phyloP scores from a whole-genome alignment of 2,797 vertebrate species.

The Falco biarmicus region DNA sequence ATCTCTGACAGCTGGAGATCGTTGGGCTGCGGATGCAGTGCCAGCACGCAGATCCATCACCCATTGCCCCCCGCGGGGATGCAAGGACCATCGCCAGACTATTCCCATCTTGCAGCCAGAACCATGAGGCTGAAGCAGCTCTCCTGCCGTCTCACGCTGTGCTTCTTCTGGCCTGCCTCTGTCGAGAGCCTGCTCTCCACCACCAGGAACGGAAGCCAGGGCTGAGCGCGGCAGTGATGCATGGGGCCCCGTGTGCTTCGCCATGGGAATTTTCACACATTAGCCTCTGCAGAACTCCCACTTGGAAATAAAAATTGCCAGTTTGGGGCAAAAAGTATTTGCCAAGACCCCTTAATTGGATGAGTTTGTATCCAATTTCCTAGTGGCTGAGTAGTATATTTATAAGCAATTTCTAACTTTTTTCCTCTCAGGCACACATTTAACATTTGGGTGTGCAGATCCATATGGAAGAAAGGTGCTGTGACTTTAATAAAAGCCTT shows the following conservation, averaged over 20 bases:
- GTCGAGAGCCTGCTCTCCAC: not conserved
- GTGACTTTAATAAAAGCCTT: not conserved
- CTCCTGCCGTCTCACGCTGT: slow-evolving; percentile 39
- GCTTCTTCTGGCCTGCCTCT: slow-evolving; percentile 35
- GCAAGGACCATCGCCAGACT: slow-evolving; percentile 27
- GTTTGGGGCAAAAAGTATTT: not conserved
- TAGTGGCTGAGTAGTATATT: not conserved
- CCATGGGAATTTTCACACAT: slow-evolving; percentile 13
- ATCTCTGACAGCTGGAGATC: slow-evolving; percentile 33
- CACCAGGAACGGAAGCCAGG: not conserved
- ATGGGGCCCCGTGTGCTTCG: not conserved
- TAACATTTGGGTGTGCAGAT: not conserved
- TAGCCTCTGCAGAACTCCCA: slow-evolving; percentile 47
- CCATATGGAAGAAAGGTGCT: not conserved
- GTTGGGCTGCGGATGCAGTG: not conserved
- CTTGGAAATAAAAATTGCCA: not conserved
- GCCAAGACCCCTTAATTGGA: not conserved
- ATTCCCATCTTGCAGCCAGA: slow-evolving; percentile 54
- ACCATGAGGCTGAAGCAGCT: slow-evolving; percentile 21
- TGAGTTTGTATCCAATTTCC: not conserved
- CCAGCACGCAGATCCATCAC: slow-evolving; percentile 20
- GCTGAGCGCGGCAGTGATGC: not conserved
- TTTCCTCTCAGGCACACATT: not conserved
- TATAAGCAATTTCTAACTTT: not conserved
- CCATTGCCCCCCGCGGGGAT: not conserved